These are phyloP conservation scores for Zalophus californianus DNA, from an alignment of 2,797 vertebrate species.

Conservation along the genomic window DNA sequence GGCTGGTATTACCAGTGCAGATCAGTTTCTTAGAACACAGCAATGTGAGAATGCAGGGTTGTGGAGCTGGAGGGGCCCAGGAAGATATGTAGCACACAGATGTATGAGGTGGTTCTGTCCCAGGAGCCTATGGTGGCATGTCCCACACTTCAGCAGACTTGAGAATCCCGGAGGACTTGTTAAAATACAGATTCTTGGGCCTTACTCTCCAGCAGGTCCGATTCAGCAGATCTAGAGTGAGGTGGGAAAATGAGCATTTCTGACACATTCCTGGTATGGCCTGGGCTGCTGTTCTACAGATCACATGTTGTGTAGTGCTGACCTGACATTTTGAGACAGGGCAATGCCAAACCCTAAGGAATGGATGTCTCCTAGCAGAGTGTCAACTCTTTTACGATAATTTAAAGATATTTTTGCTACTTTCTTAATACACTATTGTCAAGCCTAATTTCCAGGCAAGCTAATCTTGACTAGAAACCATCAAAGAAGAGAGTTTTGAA, in stretches of 20 bases:
- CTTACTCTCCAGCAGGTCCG: not conserved
- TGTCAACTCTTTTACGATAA: not conserved
- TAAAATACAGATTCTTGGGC: not conserved
- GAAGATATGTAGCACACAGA: not conserved
- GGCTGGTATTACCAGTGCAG: not conserved
- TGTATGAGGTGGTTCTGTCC: not conserved
- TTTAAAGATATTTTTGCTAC: not conserved
- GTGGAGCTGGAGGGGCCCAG: not conserved
- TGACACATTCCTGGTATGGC: not conserved
- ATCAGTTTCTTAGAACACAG: not conserved
- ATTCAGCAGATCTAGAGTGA: not conserved
- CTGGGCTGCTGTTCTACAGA: not conserved
- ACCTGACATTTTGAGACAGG: not conserved
- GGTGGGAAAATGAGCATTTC: not conserved
- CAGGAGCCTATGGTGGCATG: not conserved
- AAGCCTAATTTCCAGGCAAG: not conserved
- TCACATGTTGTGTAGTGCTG: not conserved
- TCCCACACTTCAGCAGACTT: not conserved
- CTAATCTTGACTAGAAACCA: slow-evolving; percentile 12
- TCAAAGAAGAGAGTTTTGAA: not conserved
- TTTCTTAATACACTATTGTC: not conserved
- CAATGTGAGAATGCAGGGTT: not conserved
- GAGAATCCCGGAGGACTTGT: not conserved
- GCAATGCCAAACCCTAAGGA: not conserved
- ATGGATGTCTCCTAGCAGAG: not conserved